phyloP scores from a whole-genome alignment of 2,888 invertebrate species.

The Monoplex corrugatus region DNA sequence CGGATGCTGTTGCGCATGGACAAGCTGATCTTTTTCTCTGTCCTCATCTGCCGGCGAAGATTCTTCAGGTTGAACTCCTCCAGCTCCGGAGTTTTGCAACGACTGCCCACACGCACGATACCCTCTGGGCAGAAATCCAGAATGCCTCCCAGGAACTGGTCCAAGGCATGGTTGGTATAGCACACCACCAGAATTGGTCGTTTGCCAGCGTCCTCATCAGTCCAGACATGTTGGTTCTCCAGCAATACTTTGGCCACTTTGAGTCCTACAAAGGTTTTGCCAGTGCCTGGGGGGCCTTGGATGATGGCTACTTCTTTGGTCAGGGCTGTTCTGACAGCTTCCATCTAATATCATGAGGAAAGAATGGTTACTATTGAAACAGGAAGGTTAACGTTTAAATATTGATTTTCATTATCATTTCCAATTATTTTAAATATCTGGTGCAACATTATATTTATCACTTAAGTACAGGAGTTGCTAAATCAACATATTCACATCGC shows the following conservation, averaged over 20 bases:
- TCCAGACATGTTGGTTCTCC: slow-evolving; percentile 83
- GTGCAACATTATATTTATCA: no score
- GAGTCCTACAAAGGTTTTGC: slow-evolving; percentile 91
- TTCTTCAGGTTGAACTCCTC: slow-evolving; percentile 60
- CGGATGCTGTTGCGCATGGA: slow-evolving; percentile 59
- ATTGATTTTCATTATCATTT: no score
- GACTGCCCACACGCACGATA: slow-evolving; percentile 75
- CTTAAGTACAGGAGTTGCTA: no score
- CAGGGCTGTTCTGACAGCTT: no score
- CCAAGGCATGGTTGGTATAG: slow-evolving; percentile 80
- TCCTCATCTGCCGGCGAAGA: slow-evolving; percentile 35
- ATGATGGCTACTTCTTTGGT: no score
- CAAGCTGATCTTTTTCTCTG: slow-evolving; percentile 51
- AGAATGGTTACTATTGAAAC: no score
- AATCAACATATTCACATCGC: no score
- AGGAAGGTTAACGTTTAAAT: no score
- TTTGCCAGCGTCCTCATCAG: slow-evolving; percentile 51
- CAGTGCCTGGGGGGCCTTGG: slow-evolving; percentile 91
- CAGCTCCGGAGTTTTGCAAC: slow-evolving; percentile 66
- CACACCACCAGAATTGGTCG: slow-evolving; percentile 77
- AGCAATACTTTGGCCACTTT: slow-evolving; percentile 87
- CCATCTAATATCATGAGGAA: no score
- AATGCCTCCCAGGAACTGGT: slow-evolving; percentile 79
- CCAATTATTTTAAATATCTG: no score
- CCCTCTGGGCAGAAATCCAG: slow-evolving; percentile 52